Percentiles rank a stretch among this genome's conserved stretches.
Evolutionary conservation across 2,888 invertebrate species (phyloP).

Genomic region (Folsomia manolachei): DNA sequence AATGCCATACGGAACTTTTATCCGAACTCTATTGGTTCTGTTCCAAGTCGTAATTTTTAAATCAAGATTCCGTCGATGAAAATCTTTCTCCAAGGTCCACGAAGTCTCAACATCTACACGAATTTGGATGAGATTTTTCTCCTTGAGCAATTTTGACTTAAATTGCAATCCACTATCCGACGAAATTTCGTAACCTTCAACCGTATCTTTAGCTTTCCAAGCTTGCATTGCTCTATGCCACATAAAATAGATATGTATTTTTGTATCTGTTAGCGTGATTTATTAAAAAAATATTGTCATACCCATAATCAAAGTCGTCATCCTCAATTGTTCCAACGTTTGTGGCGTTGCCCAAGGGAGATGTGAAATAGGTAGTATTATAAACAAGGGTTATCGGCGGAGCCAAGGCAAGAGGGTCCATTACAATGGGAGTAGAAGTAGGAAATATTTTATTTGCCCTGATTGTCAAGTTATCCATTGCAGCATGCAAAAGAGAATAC

Average conservation of each 20-base stretch:
- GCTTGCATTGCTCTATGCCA: slow-evolving; percentile 1
- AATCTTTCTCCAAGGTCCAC: slow-evolving; percentile 14
- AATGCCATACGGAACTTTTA: slow-evolving; percentile 30
- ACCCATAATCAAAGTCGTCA: slow-evolving; percentile 3
- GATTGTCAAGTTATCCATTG: neutral
- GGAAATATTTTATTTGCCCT: neutral
- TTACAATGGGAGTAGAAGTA: no score
- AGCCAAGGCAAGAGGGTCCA: no score
- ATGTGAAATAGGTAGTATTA: neutral
- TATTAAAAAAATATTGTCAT: neutral
- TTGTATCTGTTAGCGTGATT: neutral
- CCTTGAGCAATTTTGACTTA: slow-evolving; percentile 20
- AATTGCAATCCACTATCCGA: slow-evolving; percentile 25
- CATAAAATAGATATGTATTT: no score
- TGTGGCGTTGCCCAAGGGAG: neutral
- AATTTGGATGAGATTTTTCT: slow-evolving; percentile 21
- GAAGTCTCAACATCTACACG: slow-evolving; percentile 5
- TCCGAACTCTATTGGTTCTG: neutral
- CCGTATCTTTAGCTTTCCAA: slow-evolving; percentile 22
- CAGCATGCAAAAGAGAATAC: neutral
- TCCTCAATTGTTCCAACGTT: neutral
- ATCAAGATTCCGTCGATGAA: slow-evolving; percentile 9
- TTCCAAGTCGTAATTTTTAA: slow-evolving; percentile 33
- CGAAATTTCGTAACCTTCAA: slow-evolving; percentile 29
- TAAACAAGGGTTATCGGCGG: no score